These are phyloP conservation scores for Brachyopa scutellaris DNA, from an alignment of 2,888 invertebrate genomes.

Conservation along the genomic window DNA sequence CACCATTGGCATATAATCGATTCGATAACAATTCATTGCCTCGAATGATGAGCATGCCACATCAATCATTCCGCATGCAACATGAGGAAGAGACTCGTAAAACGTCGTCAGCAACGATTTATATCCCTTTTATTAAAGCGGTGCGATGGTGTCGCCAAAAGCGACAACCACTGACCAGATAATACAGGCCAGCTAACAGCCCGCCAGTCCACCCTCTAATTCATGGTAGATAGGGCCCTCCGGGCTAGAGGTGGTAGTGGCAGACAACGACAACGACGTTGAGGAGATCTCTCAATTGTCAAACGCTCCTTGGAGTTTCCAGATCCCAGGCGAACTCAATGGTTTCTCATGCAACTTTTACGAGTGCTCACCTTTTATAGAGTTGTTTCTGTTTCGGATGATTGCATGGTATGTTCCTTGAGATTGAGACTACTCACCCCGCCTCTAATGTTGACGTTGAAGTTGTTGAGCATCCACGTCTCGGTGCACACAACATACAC, in stretches of 20 bases:
- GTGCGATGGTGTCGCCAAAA: slow-evolving; percentile 52
- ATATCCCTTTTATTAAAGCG: slow-evolving; percentile 44
- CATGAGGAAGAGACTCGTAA: background rate
- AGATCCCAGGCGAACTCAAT: background rate
- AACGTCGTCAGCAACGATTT: slow-evolving; percentile 43
- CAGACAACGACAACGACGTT: background rate
- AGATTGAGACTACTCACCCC: too few species aligned
- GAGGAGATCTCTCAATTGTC: slow-evolving; percentile 48
- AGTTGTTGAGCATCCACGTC: slow-evolving; percentile 7
- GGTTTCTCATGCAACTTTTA: slow-evolving; percentile 36
- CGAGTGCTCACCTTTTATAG: slow-evolving; percentile 65
- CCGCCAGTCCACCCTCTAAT: slow-evolving; percentile 39
- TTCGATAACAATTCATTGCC: slow-evolving; percentile 30
- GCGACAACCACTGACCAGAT: slow-evolving; percentile 46
- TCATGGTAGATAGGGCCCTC: slow-evolving; percentile 2
- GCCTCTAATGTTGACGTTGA: too few species aligned
- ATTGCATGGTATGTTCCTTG: slow-evolving; percentile 37
- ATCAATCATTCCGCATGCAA: slow-evolving; percentile 61
- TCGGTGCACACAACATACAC: background rate
- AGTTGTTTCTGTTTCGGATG: slow-evolving; percentile 53
- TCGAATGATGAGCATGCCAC: slow-evolving; percentile 52
- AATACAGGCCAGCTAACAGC: background rate
- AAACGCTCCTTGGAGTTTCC: slow-evolving; percentile 7
- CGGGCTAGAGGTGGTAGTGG: slow-evolving; percentile 2
- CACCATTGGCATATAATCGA: slow-evolving; percentile 54